These are phyloP conservation scores for Latrodectus elegans DNA, from an alignment of 2,888 invertebrate species.

Conservation along the genomic window DNA sequence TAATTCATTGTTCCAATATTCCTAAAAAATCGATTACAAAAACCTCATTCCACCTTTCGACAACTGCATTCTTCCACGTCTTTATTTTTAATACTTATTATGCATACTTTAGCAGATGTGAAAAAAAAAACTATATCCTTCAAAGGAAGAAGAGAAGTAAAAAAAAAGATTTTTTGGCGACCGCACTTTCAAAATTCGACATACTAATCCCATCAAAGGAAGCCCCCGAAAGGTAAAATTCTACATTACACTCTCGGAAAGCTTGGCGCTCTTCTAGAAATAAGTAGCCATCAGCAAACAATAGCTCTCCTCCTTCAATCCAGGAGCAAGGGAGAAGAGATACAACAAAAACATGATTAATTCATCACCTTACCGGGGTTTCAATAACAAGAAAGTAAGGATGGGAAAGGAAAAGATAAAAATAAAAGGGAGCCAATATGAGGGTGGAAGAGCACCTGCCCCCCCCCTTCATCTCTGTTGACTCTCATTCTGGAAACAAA, in stretches of 20 bases:
- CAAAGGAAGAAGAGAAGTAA: background rate
- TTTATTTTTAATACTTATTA: background rate
- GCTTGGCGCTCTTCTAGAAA: conserved; percentile 1
- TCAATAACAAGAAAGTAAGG: conserved; percentile 36
- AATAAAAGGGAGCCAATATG: conserved; percentile 47
- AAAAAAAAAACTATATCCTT: background rate
- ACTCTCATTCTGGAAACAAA: conserved; percentile 45
- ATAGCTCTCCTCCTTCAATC: conserved; percentile 8
- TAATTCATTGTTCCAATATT: background rate
- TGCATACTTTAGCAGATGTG: background rate
- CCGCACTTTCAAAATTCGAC: conserved; percentile 7
- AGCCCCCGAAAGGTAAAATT: conserved; percentile 31
- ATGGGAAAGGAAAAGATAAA: conserved; percentile 25
- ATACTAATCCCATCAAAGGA: conserved; percentile 44
- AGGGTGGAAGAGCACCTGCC: background rate
- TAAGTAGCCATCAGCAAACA: conserved; percentile 47
- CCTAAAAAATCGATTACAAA: background rate
- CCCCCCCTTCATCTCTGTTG: conserved; percentile 40
- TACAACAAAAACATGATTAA: conserved; percentile 58
- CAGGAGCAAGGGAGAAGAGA: conserved; percentile 8
- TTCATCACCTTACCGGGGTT: conserved; percentile 45
- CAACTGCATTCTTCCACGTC: background rate
- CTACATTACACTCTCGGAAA: background rate
- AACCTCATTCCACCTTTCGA: background rate
- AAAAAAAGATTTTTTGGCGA: conserved; percentile 9